A percentile compares a stretch with the other conserved stretches of the same genome.
These are phyloP conservation scores for Ctenicera cuprea DNA, from an alignment of 2,888 invertebrate genomes.

Conservation along the genomic window DNA sequence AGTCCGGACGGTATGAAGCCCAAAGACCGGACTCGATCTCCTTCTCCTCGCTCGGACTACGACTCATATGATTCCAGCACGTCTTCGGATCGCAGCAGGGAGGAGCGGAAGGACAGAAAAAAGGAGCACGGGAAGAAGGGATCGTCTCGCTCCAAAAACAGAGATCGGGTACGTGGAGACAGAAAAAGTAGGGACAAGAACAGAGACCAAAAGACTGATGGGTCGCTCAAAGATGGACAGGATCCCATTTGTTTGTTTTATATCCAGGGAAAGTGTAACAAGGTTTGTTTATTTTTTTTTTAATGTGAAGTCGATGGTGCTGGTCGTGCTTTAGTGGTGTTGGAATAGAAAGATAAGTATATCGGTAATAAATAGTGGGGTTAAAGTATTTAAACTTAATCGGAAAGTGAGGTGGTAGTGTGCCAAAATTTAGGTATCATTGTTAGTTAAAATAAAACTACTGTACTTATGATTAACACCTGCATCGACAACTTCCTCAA, in stretches of 20 bases:
- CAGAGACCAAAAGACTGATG: constrained; percentile 69
- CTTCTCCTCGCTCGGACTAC: constrained; percentile 65
- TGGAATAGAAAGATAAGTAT: no score
- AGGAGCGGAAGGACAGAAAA: constrained; percentile 50
- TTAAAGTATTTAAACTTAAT: background rate
- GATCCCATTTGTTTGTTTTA: constrained; percentile 86
- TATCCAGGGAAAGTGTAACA: constrained; percentile 92
- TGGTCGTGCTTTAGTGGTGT: background rate
- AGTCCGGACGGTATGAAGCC: constrained; percentile 74
- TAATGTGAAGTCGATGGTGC: background rate
- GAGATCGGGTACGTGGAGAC: constrained; percentile 50
- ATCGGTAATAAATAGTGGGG: no score
- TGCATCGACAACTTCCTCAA: no score
- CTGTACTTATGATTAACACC: no score
- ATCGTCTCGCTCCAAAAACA: constrained; percentile 51
- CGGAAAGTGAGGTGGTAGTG: background rate
- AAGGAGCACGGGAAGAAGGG: constrained; percentile 36
- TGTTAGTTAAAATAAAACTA: no score
- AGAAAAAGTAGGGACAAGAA: constrained; percentile 56
- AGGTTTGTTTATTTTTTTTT: constrained; percentile 68
- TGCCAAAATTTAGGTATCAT: no score
- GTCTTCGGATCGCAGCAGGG: constrained; percentile 67
- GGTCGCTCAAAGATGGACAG: constrained; percentile 75
- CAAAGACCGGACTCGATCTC: constrained; percentile 56
- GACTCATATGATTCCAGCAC: constrained; percentile 78